Conservation (phyloP, 2,113 vertebrate species). For the Hippocampus abdominalis region DNA sequence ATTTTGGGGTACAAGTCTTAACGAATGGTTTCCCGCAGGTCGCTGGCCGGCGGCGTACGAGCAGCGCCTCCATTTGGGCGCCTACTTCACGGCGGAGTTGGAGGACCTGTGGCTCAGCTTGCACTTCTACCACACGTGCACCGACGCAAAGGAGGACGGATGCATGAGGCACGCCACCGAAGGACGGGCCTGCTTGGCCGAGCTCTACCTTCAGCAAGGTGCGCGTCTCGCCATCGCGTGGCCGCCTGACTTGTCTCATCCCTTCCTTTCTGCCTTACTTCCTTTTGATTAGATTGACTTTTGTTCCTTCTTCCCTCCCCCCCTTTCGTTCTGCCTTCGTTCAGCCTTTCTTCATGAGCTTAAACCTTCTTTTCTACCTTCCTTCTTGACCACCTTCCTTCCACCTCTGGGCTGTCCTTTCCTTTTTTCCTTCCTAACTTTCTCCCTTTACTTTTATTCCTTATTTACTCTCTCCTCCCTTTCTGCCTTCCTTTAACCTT, state of each 20-base stretch:
- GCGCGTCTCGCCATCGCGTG: neutral
- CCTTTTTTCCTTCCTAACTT: too few species aligned
- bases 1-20: neutral
- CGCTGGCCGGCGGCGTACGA: conserved; percentile 26
- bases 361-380: too few species aligned
- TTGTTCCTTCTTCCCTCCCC: too few species aligned
- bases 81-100: conserved; percentile 5
- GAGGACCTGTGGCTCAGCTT: conserved; percentile 40
- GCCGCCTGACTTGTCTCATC: too few species aligned
- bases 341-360: too few species aligned
- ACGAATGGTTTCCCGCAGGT: conserved; percentile 5
- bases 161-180: conserved; percentile 11
- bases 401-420: too few species aligned
- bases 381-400: too few species aligned
- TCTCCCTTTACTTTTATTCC: too few species aligned
- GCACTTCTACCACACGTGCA: conserved; percentile 43
- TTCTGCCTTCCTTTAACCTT: too few species aligned
- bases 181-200: conserved; percentile 27
- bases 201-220: conserved; percentile 44
- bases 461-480: too few species aligned
- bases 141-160: conserved; percentile 1
- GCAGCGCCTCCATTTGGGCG: conserved; percentile 35
- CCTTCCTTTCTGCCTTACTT: neutral
- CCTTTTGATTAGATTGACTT: too few species aligned
- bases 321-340: too few species aligned